These are phyloP conservation scores for Phortica magna DNA, from an alignment of 2,888 invertebrate genomes.

Conservation along the genomic window DNA sequence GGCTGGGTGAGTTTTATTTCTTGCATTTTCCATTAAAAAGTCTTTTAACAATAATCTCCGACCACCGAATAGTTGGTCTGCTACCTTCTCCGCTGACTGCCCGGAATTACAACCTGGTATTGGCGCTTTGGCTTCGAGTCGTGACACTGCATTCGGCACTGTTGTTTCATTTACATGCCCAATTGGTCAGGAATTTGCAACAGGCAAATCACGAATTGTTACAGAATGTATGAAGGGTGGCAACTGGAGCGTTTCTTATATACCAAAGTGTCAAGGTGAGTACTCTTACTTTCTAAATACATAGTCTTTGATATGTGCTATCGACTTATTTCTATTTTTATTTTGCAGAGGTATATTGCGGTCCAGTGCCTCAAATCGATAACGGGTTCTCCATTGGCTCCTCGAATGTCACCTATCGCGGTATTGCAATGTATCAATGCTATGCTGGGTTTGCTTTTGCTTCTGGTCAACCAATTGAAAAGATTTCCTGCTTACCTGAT, in stretches of 20 bases:
- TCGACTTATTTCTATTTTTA: no score
- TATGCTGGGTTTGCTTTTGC: conserved; percentile 97
- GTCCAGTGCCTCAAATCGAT: conserved; percentile 98
- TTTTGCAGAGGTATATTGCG: conserved; percentile 91
- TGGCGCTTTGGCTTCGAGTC: conserved; percentile 92
- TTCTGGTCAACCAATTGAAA: conserved; percentile 91
- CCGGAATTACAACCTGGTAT: conserved; percentile 90
- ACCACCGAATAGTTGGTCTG: conserved; percentile 86
- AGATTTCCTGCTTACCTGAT: conserved; percentile 92
- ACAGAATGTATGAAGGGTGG: conserved; percentile 93
- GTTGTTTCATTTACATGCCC: conserved; percentile 94
- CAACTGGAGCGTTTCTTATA: conserved; percentile 94
- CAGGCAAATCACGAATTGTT: conserved; percentile 89
- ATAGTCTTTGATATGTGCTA: background rate
- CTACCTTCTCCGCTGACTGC: conserved; percentile 95
- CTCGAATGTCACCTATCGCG: conserved; percentile 95
- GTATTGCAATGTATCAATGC: conserved; percentile 96
- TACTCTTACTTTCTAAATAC: background rate
- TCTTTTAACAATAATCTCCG: background rate
- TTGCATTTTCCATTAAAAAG: background rate
- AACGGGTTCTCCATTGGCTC: conserved; percentile 98
- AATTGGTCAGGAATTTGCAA: conserved; percentile 95
- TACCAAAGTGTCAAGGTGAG: conserved; percentile 93
- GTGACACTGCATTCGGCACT: conserved; percentile 95
- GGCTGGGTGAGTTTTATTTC: conserved; percentile 68